phyloP scores from a whole-genome alignment of 1,140 invertebrate species.

The Neelides sp. region DNA sequence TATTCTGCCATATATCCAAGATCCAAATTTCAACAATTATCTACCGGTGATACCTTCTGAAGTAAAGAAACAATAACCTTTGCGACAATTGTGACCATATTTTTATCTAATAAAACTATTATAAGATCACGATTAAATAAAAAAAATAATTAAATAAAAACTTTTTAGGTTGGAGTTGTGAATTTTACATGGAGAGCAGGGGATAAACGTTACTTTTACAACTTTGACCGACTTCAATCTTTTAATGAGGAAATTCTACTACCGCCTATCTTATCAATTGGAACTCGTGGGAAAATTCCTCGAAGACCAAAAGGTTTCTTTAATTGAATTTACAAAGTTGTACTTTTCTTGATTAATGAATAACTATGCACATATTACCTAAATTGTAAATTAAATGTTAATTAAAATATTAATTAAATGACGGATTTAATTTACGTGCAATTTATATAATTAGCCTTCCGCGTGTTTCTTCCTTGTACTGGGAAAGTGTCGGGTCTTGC shows the following conservation, averaged over 20 bases:
- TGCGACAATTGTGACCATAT: not conserved
- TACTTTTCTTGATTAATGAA: no score
- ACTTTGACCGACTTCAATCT: constrained; percentile 71
- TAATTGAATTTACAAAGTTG: no score
- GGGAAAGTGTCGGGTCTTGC: constrained; percentile 78
- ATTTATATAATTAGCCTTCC: constrained; percentile 57
- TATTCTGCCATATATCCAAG: constrained; percentile 68
- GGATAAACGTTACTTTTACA: constrained; percentile 68
- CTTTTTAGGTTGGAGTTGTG: constrained; percentile 48
- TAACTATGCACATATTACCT: not conserved
- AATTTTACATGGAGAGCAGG: constrained; percentile 87
- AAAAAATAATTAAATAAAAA: not conserved
- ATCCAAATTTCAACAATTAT: constrained; percentile 77
- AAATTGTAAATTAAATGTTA: not conserved
- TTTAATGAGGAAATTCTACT: constrained; percentile 68
- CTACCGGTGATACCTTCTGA: constrained; percentile 79
- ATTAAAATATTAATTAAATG: not conserved
- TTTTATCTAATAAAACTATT: constrained; percentile 5
- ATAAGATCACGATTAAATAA: not conserved
- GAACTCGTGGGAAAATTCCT: constrained; percentile 67
- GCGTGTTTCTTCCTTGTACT: constrained; percentile 76
- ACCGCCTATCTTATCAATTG: constrained; percentile 73
- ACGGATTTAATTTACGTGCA: not conserved
- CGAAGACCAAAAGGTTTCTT: constrained; percentile 72
- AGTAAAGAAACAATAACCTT: constrained; percentile 40